Base-by-base conservation (phyloP, 2,113 vertebrate species). In the Colius striatus region DNA sequence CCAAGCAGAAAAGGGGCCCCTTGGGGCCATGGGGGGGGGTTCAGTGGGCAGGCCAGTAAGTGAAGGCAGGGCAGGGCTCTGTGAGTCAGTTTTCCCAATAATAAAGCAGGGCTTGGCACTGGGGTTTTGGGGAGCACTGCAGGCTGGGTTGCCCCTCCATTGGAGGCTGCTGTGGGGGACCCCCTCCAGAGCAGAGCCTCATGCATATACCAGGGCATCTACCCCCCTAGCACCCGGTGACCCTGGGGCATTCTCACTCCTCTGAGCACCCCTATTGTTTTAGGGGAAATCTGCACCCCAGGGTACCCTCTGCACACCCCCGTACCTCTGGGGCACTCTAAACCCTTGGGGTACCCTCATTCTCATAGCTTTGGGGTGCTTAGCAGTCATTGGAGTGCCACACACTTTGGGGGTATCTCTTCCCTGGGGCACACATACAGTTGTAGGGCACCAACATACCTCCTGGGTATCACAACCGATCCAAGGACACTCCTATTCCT, bases 11-110 rank as follows among this genome's bases (percentile, higher is more conserved):
- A 6, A 1, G 50, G 51, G 23, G 3, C 9, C 21, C 20, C 13
- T 41, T 0, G 0, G n/a, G 32, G 8, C 11, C 1, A 0, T 17
- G 16, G 34, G 23, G 16, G 8, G 25, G 26, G 13, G 9, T 1
- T 32, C n/a, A 38, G 29, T 2, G 2, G 47, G 66, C 13, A 41
- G 61, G 16, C 16, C 7, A 6, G 43, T 13, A 50, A 36, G 27
- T 9, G 1, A 76, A 29, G 32, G 30, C 21, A 58, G 25, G 23
- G 45, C 45, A 22, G 17, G n/a, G 47, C n/a, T 78, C 72, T 1
- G 4, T 80, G 60, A 51, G 47, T 76, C 62, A 51, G 76, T 80
- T 80, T 83, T 67, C 60, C 65, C 27, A 41, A 0, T 21, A 55
- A 47, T 1, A 58, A 26, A 61, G 8, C 0, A 1, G 43, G 6